phyloP scores from a whole-genome alignment of 2,888 invertebrate genomes.

The Odontocolon sp. region DNA sequence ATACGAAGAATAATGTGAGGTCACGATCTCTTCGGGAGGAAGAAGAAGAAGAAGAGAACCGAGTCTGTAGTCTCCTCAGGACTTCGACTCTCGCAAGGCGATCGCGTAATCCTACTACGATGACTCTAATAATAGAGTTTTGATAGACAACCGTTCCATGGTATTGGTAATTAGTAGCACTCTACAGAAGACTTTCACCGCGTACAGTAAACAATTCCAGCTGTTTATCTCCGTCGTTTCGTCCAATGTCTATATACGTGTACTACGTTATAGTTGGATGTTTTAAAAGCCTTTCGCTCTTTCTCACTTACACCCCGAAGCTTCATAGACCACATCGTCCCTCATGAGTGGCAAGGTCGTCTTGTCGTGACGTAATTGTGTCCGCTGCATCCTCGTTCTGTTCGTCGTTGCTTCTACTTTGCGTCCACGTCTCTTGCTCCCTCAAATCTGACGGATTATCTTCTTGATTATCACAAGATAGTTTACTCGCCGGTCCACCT shows the following conservation, averaged over 20 bases:
- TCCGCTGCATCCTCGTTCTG: slow-evolving; percentile 19
- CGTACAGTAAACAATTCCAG: neutral
- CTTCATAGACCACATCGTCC: slow-evolving; percentile 13
- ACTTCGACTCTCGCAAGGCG: neutral
- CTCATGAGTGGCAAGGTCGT: slow-evolving; percentile 36
- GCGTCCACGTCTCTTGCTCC: no score
- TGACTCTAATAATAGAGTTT: slow-evolving; percentile 27
- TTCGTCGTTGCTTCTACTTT: no score
- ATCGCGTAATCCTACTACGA: slow-evolving; percentile 38
- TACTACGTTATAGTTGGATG: neutral
- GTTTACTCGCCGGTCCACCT: no score
- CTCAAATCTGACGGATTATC: no score
- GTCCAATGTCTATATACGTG: neutral
- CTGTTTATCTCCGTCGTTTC: slow-evolving; percentile 3
- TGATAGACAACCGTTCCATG: slow-evolving; percentile 18
- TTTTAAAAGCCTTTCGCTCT: slow-evolving; percentile 18
- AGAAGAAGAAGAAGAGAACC: neutral
- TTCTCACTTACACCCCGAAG: slow-evolving; percentile 19
- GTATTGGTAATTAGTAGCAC: neutral
- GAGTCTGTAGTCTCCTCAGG: neutral
- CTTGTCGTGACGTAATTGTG: slow-evolving; percentile 24
- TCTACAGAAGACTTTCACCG: slow-evolving; percentile 33
- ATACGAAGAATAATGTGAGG: slow-evolving; percentile 11
- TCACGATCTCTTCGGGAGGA: slow-evolving; percentile 6
- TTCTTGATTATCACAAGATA: no score